Percentiles rank a stretch among this genome's conserved stretches.
Evolutionary conservation across 2,113 vertebrate genomes (phyloP).

Genomic region (Todiramphus chloris): DNA sequence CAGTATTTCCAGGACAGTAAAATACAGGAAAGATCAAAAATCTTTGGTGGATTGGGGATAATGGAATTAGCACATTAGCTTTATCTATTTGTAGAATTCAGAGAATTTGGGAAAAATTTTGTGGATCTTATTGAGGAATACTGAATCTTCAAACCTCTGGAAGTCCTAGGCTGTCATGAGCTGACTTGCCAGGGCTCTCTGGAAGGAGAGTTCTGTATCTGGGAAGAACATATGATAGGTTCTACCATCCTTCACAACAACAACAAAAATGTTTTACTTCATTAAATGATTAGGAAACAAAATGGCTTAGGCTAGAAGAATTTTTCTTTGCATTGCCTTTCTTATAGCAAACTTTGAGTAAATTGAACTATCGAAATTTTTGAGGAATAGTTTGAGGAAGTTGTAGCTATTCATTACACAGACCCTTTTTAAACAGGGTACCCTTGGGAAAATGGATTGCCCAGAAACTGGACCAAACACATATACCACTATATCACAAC

Average conservation of each 20-base stretch:
- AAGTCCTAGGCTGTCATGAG: conserved; percentile 23
- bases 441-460: not conserved
- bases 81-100: not conserved
- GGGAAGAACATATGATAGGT: not conserved
- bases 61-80: not conserved
- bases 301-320: not conserved
- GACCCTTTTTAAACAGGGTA: rapidly evolving
- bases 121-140: not conserved
- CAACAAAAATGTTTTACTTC: not conserved
- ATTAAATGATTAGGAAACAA: not conserved
- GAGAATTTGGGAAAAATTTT: conserved; percentile 7
- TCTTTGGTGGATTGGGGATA: not conserved
- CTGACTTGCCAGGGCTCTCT: not conserved
- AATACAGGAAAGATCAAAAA: not conserved
- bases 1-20: not conserved
- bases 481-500: not conserved
- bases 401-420: not conserved
- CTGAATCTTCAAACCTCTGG: not conserved
- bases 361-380: not conserved
- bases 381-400: not conserved
- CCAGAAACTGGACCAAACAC: not conserved
- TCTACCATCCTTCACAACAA: not conserved
- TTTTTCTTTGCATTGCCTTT: not conserved
- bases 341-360: not conserved
- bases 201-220: not conserved